Conservation (phyloP, 1,140 invertebrate species). For the Stegodyphus mimosarum region DNA sequence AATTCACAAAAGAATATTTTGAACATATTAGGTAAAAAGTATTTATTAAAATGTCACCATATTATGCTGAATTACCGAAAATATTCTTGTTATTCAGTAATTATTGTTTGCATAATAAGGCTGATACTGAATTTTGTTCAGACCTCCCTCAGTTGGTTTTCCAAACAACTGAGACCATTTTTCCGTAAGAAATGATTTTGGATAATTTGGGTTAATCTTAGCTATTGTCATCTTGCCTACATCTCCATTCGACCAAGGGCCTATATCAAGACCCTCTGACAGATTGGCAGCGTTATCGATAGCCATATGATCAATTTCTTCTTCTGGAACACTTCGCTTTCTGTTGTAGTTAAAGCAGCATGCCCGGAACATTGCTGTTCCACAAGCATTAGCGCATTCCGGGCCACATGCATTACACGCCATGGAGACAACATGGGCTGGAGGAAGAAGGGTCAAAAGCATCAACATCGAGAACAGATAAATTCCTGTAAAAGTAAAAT, state of each 20-base stretch:
- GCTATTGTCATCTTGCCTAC: too few relatives aligned
- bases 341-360: constrained; percentile 76
- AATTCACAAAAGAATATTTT: too few relatives aligned
- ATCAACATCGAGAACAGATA: constrained; percentile 44
- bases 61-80: too few relatives aligned
- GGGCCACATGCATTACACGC: constrained; percentile 73
- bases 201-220: background rate
- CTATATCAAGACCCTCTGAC: background rate
- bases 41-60: too few relatives aligned
- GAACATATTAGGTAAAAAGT: too few relatives aligned
- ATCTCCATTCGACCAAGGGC: background rate
- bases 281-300: background rate
- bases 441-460: constrained; percentile 40
- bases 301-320: background rate
- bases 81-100: background rate
- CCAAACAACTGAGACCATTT: background rate
- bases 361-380: constrained; percentile 73
- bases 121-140: background rate
- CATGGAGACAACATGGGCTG: constrained; percentile 45
- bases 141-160: background rate
- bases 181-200: background rate
- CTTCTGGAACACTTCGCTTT: constrained; percentile 64
- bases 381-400: constrained; percentile 73
- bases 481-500: constrained; percentile 9
- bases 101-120: background rate